These are phyloP conservation scores for Apotomis capreana DNA, from an alignment of 2,888 invertebrate genomes.

Conservation along the genomic window DNA sequence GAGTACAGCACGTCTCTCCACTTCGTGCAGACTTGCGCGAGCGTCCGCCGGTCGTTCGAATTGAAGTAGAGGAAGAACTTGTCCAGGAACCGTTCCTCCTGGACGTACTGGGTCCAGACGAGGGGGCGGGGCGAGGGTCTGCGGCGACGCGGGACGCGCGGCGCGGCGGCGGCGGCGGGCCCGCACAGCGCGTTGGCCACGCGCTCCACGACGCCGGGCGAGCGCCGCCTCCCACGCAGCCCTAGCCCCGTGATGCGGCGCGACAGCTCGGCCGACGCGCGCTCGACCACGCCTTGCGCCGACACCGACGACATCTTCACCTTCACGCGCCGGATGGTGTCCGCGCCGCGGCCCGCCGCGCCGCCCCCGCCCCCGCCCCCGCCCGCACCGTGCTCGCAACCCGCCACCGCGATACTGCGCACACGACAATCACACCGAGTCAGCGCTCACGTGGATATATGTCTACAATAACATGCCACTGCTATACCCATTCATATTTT, in stretches of 20 bases:
- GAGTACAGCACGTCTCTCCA: slow-evolving; percentile 96
- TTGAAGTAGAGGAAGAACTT: slow-evolving; percentile 93
- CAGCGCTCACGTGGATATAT: neutral
- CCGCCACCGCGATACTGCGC: slow-evolving; percentile 75
- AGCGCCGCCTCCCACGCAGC: slow-evolving; percentile 85
- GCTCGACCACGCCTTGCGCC: slow-evolving; percentile 95
- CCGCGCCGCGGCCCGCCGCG: slow-evolving; percentile 66
- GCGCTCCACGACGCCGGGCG: slow-evolving; percentile 90
- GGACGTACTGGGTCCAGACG: slow-evolving; percentile 89
- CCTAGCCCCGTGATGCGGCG: slow-evolving; percentile 94
- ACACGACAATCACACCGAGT: slow-evolving; percentile 17
- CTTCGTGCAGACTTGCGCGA: slow-evolving; percentile 93
- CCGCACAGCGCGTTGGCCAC: slow-evolving; percentile 94
- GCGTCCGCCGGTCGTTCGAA: slow-evolving; percentile 88
- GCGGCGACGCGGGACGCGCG: slow-evolving; percentile 69
- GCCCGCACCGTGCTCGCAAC: slow-evolving; percentile 73
- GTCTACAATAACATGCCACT: neutral
- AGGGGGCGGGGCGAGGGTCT: slow-evolving; percentile 83
- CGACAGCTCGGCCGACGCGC: slow-evolving; percentile 94
- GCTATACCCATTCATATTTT: neutral
- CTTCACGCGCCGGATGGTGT: slow-evolving; percentile 78
- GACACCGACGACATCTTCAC: slow-evolving; percentile 91
- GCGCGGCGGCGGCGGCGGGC: slow-evolving; percentile 74
- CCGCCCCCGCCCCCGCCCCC: slow-evolving; percentile 57
- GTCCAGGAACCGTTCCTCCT: slow-evolving; percentile 93